Percentiles rank a stretch among this genome's conserved stretches.
Conservation (phyloP, 2,888 invertebrate genomes). For the Pharmacophagus antenor region DNA sequence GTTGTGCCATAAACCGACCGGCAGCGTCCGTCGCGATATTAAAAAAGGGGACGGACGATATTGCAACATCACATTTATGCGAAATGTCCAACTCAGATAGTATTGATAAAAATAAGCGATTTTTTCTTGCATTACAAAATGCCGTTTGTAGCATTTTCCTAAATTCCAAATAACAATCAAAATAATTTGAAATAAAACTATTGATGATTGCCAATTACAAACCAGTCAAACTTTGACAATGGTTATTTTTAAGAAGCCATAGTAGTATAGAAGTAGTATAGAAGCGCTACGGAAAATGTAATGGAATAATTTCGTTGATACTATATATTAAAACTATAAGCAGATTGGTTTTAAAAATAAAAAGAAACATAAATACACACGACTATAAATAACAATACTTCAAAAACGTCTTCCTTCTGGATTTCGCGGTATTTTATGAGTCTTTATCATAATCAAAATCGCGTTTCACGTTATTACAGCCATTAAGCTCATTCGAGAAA, state of each 20-base stretch:
- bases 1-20: conserved; percentile 79
- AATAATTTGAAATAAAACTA: background rate
- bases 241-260: background rate
- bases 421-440: conserved; percentile 40
- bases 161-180: no score
- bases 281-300: no score
- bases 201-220: background rate
- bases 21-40: conserved; percentile 78
- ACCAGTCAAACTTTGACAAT: background rate
- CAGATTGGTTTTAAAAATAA: conserved; percentile 1
- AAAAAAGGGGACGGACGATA: conserved; percentile 80
- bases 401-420: conserved; percentile 29
- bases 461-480: conserved; percentile 60
- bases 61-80: conserved; percentile 81
- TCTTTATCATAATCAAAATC: conserved; percentile 64
- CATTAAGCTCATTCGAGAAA: conserved; percentile 57
- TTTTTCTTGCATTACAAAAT: conserved; percentile 75
- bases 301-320: background rate
- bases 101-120: conserved; percentile 81
- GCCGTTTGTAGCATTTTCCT: conserved; percentile 31
- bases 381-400: conserved; percentile 22
- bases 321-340: background rate
- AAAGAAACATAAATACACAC: conserved; percentile 16
- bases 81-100: conserved; percentile 80
- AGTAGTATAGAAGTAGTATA: no score